Base-by-base conservation (phyloP, 2,888 invertebrate species). In the Pemphredon lugubris region DNA sequence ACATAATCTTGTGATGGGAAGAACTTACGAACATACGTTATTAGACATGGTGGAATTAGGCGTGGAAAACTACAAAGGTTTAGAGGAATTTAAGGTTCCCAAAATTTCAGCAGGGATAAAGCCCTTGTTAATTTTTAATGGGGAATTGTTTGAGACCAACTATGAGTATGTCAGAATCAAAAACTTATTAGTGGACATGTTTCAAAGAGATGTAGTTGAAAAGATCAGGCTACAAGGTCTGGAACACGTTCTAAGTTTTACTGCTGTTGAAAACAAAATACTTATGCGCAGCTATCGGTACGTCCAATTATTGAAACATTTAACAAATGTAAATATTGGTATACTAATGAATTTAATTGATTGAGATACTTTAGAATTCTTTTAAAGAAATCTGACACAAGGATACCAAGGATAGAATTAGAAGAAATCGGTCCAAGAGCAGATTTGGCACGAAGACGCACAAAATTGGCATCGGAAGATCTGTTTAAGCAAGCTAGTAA, bases 1-100 rank as follows among this genome's bases (percentile, higher is more conserved):
- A 0, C 93, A 98, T 87, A 98, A 98, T 90, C 90, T 99, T 44
- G 91, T 98, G 26, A 88, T 98, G 57, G 98, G 98, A 0, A 93
- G 99, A 78, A 94, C 96, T 86, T 98, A 94, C 90, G 96, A 99
- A 90, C 93, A 95, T 84, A 95, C 95, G 63, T 91, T 99, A 26
- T 90, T 99, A 61, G 99, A 99, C 87, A 98, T 99, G 98, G 93
- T 97, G 63, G 99, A 99, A 90, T 92, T 99, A 60, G 97, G 97
- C 9, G 93, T 99, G 18, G 96, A 96, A 57, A 93, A 94, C 58
- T 98, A 94, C 87, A 94, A 94, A 87, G 92, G 95, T 0, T 92
- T 98, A 89, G 91, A 92, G 14, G 96, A 96, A 44, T 97, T 98
- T 84, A 93, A 94, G 72, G 93, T 93, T 59, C 93, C 95, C 55